phyloP scores from a whole-genome alignment of 2,113 vertebrate species.

The Bubalus kerabau region DNA sequence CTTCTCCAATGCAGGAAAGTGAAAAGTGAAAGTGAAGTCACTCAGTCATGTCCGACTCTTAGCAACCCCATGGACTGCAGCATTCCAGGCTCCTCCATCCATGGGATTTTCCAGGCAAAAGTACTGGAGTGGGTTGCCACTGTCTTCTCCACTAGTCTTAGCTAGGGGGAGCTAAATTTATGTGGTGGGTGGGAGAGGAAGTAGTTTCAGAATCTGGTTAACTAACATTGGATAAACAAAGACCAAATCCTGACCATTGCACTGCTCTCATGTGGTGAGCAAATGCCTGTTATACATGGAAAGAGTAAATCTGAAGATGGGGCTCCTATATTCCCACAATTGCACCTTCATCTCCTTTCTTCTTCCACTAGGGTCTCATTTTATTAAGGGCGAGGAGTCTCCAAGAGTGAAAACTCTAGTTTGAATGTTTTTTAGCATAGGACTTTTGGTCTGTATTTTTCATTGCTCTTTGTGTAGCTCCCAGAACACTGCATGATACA shows the following conservation, averaged over 20 bases:
- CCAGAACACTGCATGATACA: background rate
- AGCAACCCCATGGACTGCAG: too few species aligned
- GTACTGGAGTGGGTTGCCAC: too few species aligned
- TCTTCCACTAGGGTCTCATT: background rate
- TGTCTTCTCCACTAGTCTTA: background rate
- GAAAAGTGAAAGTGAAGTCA: too few species aligned
- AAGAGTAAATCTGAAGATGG: background rate
- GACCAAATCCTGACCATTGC: background rate
- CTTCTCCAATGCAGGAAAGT: too few species aligned
- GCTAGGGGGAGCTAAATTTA: background rate
- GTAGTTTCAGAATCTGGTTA: background rate
- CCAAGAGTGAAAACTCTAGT: background rate
- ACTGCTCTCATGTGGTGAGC: fast-evolving
- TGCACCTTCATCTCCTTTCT: background rate
- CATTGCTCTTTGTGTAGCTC: background rate
- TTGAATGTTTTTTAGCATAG: background rate
- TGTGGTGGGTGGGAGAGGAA: background rate
- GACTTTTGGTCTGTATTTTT: background rate
- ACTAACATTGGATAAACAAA: background rate
- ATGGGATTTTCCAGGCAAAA: too few species aligned
- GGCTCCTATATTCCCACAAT: background rate
- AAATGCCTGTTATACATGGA: too few species aligned
- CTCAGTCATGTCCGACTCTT: too few species aligned
- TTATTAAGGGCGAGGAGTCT: background rate
- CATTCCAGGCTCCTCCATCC: too few species aligned